Base-by-base conservation (phyloP, 2,888 invertebrate species). In the Nomada lathburiana region DNA sequence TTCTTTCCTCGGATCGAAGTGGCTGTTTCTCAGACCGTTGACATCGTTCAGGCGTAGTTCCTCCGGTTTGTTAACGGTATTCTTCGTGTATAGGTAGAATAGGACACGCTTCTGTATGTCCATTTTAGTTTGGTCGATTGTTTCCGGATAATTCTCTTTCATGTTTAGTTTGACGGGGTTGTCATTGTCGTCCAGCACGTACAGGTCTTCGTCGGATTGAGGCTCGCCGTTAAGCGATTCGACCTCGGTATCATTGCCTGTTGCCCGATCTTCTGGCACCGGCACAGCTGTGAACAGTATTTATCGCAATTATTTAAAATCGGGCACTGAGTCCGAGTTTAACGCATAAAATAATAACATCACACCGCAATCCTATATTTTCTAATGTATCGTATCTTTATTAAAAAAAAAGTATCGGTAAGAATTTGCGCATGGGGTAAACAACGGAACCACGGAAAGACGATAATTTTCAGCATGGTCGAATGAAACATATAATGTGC, bases 81-180 rank as follows among this genome's bases (percentile, higher is more conserved):
- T 53, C 60, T 50, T 85, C 5, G 91, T 91, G 63, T 89, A 88
- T 1, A 93, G 77, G 57, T 83, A 87, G 60, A 93, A 93, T 16
- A 82, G 78, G 0, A 92, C 90, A 1, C 82, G 83, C 0, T 62
- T 75, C 2, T 47, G 20, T 52, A 87, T 5, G 3, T 80, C 57
- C 2, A 18, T 47, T 7, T 29, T 47, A 7, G 78, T 81, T 20
- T 78, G 67, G 18, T 74, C 64, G 0, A 52, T 42, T 18, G 26
- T 44, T 0, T 84, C 85, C 0, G 23, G 36, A 10, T 70, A 69
- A 26, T 53, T 50, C 2, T 26, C 62, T 0, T 50, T 26, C 0
- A 72, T 44, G 11, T 72, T 52, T 10, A 83, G 0, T 29, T 52
- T 13, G 1, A 83, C 70, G 10, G 72, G 42, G 0, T 81, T 65